Evolutionary conservation across 2,888 invertebrate genomes (phyloP).

Genomic region (Coecobrya sp.): DNA sequence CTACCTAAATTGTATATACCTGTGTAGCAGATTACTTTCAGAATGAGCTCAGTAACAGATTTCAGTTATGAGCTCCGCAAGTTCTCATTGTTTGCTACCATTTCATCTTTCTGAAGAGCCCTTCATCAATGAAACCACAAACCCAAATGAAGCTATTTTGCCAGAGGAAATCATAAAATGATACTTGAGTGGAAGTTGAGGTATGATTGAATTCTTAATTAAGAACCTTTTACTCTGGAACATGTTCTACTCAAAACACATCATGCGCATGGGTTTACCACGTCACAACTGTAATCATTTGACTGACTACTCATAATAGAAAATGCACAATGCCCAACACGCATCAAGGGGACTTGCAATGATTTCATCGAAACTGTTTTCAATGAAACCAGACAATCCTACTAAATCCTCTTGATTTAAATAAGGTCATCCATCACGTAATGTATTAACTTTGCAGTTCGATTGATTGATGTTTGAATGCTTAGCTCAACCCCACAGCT

Average conservation of each 20-base stretch:
- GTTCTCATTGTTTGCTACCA: background rate
- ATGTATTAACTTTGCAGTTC: background rate
- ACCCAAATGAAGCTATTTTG: slow-evolving; percentile 68
- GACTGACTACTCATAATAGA: too few relatives aligned
- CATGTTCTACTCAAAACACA: slow-evolving; percentile 16
- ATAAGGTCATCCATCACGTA: slow-evolving; percentile 70
- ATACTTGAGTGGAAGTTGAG: background rate
- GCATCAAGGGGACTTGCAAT: background rate
- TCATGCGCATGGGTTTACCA: background rate
- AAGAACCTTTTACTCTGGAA: slow-evolving; percentile 28
- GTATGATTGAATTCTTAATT: slow-evolving; percentile 58
- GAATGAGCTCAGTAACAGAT: background rate
- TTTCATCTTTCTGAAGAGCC: background rate
- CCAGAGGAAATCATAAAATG: slow-evolving; percentile 56
- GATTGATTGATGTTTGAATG: background rate
- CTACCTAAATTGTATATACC: background rate
- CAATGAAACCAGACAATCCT: too few relatives aligned
- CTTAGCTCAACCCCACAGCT: slow-evolving; percentile 3
- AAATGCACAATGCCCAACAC: background rate
- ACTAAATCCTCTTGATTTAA: slow-evolving; percentile 18
- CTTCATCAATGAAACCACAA: slow-evolving; percentile 64
- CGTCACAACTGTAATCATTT: background rate
- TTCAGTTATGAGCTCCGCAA: background rate
- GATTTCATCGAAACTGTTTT: background rate
- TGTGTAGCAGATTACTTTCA: background rate